Base-by-base conservation (phyloP, 1,140 invertebrate species). In the Dendrolimus punctatus region DNA sequence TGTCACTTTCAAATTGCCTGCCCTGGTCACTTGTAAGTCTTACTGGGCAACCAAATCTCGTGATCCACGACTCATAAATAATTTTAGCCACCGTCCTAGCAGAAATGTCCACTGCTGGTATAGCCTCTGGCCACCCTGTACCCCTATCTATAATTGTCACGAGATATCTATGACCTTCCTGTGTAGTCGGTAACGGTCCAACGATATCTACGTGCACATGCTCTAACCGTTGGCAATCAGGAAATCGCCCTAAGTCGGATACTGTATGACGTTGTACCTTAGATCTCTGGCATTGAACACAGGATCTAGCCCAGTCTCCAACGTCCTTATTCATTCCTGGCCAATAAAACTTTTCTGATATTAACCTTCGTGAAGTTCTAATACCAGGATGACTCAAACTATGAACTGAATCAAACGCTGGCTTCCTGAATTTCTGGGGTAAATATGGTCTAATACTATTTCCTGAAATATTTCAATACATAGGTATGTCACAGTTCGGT, bases 341-440 rank as follows among this genome's bases (percentile, higher is more conserved):
- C 46, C 46, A 47, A 36, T 37, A 47, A n/a, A 37, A 47, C 2
- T 37, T 47, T 9, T 47, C 36, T 5, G 8, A 2, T 2, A 47
- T 47, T n/a, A 47, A 38, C 8, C 39, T 47, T 23, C 36, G 5
- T 7, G 46, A 37, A 9, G 46, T 47, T 6, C 36, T 10, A 47
- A 47, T 47, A n/a, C 41, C 41, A 4, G 46, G 46, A n/a, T 47
- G 46, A 47, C 36, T 47, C n/a, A 47, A 37, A 6, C 39, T 38
- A 10, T 47, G 46, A 5, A 47, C 10, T 8, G 10, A 5, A 9
- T 47, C n/a, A 38, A 37, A 47, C 7, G 10, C 46, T 7, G 3
- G 6, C 1, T 7, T 5, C 6, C 46, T 6, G 5, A 47, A 47
- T 5, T 6, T 2, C 39, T 37, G 6, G 8, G 46, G 10, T 47